Evolutionary conservation across 2,888 invertebrate genomes (phyloP).

Genomic region (Ormyrus rosae): DNA sequence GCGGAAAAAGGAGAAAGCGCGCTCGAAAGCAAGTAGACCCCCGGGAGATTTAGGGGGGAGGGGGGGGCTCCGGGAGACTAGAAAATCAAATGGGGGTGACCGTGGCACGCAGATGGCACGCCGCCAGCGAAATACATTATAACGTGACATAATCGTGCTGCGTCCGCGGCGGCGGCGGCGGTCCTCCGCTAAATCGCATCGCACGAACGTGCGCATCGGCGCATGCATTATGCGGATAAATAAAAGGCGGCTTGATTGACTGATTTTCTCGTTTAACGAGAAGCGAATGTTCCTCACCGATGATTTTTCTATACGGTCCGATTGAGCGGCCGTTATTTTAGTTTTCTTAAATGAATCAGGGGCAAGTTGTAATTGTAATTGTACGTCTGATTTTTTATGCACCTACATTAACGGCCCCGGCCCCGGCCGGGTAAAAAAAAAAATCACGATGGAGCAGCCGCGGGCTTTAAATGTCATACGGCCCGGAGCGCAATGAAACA

Average conservation of each 20-base stretch:
- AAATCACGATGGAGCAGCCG: not conserved
- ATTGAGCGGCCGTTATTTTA: too few species aligned
- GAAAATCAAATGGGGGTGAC: constrained; percentile 23
- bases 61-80: not conserved
- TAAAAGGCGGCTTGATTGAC: constrained; percentile 25
- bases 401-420: constrained; percentile 11
- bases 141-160: constrained; percentile 70
- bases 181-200: constrained; percentile 26
- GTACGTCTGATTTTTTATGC: constrained; percentile 23
- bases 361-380: not conserved
- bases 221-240: constrained; percentile 44
- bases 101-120: constrained; percentile 62
- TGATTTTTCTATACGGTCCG: too few species aligned
- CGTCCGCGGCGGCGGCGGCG: constrained; percentile 61
- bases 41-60: constrained; percentile 5
- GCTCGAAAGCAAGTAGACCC: not conserved
- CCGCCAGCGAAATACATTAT: constrained; percentile 70
- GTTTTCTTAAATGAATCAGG: too few species aligned
- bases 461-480: constrained; percentile 16
- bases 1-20: not conserved
- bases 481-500: constrained; percentile 11
- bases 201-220: constrained; percentile 22
- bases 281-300: not conserved
- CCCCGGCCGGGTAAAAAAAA: not conserved
- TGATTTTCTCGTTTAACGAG: too few species aligned